Evolutionary conservation across 2,888 invertebrate species (phyloP).

Genomic region (Creontiades dilutus): DNA sequence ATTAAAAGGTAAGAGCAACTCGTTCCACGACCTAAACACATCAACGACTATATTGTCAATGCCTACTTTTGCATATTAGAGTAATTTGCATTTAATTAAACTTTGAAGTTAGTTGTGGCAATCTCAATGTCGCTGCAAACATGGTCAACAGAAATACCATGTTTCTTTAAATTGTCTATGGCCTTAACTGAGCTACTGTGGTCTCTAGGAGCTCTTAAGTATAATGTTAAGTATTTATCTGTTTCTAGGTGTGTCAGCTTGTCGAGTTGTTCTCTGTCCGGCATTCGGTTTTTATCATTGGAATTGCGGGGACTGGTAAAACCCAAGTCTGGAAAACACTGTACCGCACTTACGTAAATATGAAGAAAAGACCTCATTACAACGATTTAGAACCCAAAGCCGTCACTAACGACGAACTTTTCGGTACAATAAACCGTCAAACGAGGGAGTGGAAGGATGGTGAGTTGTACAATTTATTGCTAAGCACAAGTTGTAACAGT

Average conservation of each 20-base stretch:
- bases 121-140: too few relatives aligned
- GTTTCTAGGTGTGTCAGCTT: conserved; percentile 88
- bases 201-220: too few relatives aligned
- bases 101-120: too few relatives aligned
- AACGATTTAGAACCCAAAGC: conserved; percentile 97
- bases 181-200: too few relatives aligned
- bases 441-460: conserved; percentile 95
- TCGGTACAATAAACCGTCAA: conserved; percentile 95
- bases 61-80: too few relatives aligned
- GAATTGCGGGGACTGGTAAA: conserved; percentile 94
- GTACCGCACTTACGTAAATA: conserved; percentile 89
- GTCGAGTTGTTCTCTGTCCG: conserved; percentile 95
- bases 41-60: too few relatives aligned
- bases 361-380: conserved; percentile 89
- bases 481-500: neutral
- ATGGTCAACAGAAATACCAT: too few relatives aligned
- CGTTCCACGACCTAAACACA: too few relatives aligned
- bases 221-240: neutral
- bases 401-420: conserved; percentile 96
- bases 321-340: conserved; percentile 95
- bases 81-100: too few relatives aligned
- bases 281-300: conserved; percentile 94
- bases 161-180: too few relatives aligned
- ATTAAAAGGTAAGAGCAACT: too few relatives aligned
- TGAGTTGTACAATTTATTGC: conserved; percentile 76